A percentile compares a stretch with the other conserved stretches of the same genome.
Conservation (phyloP, 2,888 invertebrate genomes). For the Aromia moschata region DNA sequence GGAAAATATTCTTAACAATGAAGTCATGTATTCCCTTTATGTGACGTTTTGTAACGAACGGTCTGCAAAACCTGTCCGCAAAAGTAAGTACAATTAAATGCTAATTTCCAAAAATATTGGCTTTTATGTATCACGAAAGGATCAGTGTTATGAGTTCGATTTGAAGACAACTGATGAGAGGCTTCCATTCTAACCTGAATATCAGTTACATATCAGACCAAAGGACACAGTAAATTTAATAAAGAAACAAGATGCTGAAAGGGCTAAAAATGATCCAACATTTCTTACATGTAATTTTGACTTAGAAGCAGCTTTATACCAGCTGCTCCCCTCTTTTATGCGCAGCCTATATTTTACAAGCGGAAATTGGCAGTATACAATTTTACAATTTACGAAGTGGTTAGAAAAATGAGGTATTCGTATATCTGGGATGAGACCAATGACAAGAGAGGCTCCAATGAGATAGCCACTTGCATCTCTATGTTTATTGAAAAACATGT, state of each 20-base stretch:
- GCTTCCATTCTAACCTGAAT: slow-evolving; percentile 5
- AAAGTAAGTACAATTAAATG: slow-evolving; percentile 10
- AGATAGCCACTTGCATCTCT: slow-evolving; percentile 3
- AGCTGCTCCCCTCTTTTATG: slow-evolving; percentile 10
- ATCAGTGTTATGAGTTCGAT: slow-evolving; percentile 22
- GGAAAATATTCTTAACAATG: slow-evolving; percentile 20
- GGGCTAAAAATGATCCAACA: slow-evolving; percentile 10
- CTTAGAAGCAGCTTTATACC: slow-evolving; percentile 21
- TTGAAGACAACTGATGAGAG: slow-evolving; percentile 7
- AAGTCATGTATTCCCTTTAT: slow-evolving; percentile 25
- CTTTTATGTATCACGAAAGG: slow-evolving; percentile 18
- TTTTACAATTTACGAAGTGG: slow-evolving; percentile 15
- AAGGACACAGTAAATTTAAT: slow-evolving; percentile 18
- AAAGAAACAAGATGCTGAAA: slow-evolving; percentile 11
- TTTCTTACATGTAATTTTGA: slow-evolving; percentile 18
- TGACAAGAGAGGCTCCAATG: slow-evolving; percentile 4
- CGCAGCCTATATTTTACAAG: slow-evolving; percentile 19
- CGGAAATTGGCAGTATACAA: slow-evolving; percentile 17
- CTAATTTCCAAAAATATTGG: slow-evolving; percentile 23
- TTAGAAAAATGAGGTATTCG: neutral
- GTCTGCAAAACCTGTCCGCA: slow-evolving; percentile 5
- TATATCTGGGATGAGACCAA: slow-evolving; percentile 18
- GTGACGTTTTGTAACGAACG: slow-evolving; percentile 17
- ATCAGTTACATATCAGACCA: slow-evolving; percentile 19
- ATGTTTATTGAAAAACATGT: slow-evolving; percentile 1